Percentiles rank a stretch among this genome's conserved stretches.
Evolutionary conservation across 2,113 vertebrate species (phyloP).

Genomic region (Ia io): DNA sequence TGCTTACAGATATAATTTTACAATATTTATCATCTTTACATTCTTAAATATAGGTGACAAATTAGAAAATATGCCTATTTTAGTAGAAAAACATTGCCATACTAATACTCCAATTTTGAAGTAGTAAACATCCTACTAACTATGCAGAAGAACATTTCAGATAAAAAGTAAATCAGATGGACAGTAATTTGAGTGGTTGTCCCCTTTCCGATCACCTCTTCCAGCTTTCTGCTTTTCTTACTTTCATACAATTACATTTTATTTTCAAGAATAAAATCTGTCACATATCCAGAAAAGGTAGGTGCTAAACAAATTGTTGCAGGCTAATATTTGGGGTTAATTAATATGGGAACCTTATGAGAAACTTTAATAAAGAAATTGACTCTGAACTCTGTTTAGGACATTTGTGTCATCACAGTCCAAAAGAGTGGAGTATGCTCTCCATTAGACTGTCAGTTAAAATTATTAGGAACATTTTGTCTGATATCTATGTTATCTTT

Average conservation of each 20-base stretch:
- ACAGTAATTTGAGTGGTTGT: not conserved
- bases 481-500: constrained; percentile 1
- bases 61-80: not conserved
- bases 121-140: not conserved
- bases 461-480: constrained; percentile 33
- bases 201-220: not conserved
- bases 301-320: not conserved
- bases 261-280: not conserved
- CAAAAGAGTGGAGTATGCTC: not conserved
- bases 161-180: not conserved
- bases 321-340: not conserved
- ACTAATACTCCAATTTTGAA: not conserved
- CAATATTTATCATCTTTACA: not conserved
- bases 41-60: not conserved
- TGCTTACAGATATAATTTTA: not conserved
- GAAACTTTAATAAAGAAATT: constrained; percentile 27
- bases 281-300: not conserved
- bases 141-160: not conserved
- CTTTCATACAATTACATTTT: not conserved
- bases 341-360: not conserved
- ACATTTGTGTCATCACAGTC: not conserved
- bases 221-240: not conserved
- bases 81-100: not conserved
- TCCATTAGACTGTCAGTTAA: constrained; percentile 33
- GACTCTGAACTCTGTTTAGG: not conserved